Evolutionary conservation across 2,113 vertebrate species (phyloP).

Genomic region (Muscicapa adusta): DNA sequence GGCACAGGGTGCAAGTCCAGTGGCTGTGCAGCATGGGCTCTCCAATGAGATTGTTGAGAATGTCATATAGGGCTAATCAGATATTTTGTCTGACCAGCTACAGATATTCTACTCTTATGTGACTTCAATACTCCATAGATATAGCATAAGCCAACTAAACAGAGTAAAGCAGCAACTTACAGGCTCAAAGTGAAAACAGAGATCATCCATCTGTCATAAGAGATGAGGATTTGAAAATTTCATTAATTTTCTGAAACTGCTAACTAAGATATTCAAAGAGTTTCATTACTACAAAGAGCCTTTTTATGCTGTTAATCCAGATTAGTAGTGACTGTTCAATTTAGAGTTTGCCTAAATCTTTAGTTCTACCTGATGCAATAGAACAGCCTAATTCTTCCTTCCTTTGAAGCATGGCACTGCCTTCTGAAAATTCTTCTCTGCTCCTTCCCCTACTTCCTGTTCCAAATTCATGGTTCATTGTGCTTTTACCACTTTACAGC

Average conservation of each 20-base stretch:
- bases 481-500: neutral
- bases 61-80: neutral
- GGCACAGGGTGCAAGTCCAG: neutral
- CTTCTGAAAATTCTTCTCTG: neutral
- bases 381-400: conserved; percentile 1
- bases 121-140: neutral
- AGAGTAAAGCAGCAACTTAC: neutral
- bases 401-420: neutral
- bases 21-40: neutral
- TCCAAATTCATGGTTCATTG: neutral
- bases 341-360: neutral
- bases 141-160: neutral
- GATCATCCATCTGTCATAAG: neutral
- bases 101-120: neutral
- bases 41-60: neutral
- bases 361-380: neutral
- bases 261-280: neutral
- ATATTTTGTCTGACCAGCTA: neutral
- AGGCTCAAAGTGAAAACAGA: neutral
- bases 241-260: neutral
- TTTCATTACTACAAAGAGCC: conserved; percentile 24
- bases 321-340: conserved; percentile 13
- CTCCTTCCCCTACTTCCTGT: neutral
- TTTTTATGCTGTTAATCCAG: conserved; percentile 27
- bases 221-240: conserved; percentile 16